A percentile compares a stretch with the other conserved stretches of the same genome.
Evolutionary conservation across 2,888 invertebrate species (phyloP).

Genomic region (Polylopha cassiicola): DNA sequence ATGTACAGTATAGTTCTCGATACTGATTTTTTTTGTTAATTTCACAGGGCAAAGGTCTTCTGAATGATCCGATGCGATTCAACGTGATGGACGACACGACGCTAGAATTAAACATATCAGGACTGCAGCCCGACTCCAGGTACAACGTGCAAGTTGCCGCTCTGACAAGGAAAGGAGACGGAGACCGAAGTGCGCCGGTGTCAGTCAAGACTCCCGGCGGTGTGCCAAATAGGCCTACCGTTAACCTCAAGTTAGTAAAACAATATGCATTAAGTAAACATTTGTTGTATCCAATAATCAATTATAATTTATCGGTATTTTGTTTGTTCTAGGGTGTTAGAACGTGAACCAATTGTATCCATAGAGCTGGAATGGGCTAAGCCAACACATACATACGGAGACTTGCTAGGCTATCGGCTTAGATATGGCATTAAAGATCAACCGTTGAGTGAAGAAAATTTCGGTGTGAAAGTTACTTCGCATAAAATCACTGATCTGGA

Average conservation of each 20-base stretch:
- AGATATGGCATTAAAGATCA: slow-evolving; percentile 92
- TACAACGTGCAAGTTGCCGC: slow-evolving; percentile 97
- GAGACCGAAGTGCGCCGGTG: slow-evolving; percentile 91
- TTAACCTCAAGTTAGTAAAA: slow-evolving; percentile 84
- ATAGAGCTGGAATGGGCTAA: slow-evolving; percentile 95
- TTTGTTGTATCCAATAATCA: slow-evolving; percentile 8
- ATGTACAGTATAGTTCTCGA: too few species aligned
- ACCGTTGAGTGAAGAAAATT: slow-evolving; percentile 82
- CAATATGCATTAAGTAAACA: background rate
- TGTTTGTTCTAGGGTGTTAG: slow-evolving; percentile 81
- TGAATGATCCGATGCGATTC: slow-evolving; percentile 91
- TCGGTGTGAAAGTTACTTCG: slow-evolving; percentile 82
- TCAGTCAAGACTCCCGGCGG: slow-evolving; percentile 95
- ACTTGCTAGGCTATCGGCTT: slow-evolving; percentile 90
- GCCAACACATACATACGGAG: slow-evolving; percentile 93
- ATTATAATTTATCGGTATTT: slow-evolving; percentile 24
- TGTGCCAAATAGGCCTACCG: slow-evolving; percentile 89
- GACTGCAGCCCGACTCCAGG: slow-evolving; percentile 95
- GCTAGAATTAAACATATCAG: slow-evolving; percentile 88
- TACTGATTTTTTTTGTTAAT: too few species aligned
- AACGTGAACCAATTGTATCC: slow-evolving; percentile 90
- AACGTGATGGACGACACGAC: slow-evolving; percentile 89
- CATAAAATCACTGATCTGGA: slow-evolving; percentile 89
- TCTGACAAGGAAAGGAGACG: slow-evolving; percentile 97
- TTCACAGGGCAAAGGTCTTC: slow-evolving; percentile 82